Base-by-base conservation (phyloP, 2,113 vertebrate genomes). In the Melanerpes aurifrons region DNA sequence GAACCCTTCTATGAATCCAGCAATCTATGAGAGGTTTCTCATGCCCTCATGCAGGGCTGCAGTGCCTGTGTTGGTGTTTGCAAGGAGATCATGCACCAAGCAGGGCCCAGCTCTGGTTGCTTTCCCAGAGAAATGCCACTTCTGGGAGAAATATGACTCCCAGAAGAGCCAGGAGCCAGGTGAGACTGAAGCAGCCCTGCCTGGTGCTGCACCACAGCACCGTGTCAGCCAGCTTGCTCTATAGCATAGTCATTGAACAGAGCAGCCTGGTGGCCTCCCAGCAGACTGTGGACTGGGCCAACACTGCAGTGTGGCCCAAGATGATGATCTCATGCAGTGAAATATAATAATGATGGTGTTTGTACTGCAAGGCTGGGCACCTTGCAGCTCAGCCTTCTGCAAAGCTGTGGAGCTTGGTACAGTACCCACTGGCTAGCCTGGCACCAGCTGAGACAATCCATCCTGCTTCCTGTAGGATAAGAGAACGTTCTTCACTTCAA, bases 131-230 rank as follows among this genome's bases (percentile, higher is more conserved):
- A 70, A 35, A 74, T 82, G 43, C 43, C 0, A 0, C 68, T 82
- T 45, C 56, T 58, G 1, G 0, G 22, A 57, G 69, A 71, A 87
- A 45, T 29, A 29, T 54, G 45, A 5, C 58, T 48, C 73, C 72
- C 78, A 57, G 40, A 66, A 68, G 73, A 88, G 73, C 35, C 29
- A 25, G 67, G 24, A 86, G 75, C 59, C 1, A n/a, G 66, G 17
- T 79, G 57, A 67, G 57, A 71, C 70, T 82, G 54, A 83, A 77
- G 87, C 53, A 91, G 47, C 53, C 75, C 68, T 63, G 50, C 57
- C 61, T 84, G 3, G 1, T 7, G 32, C 78, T 0, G 17, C 62
- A 50, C 37, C 2, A 0, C 35, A 47, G 54, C 1, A 1, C 1
- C 25, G 1, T 70, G 68, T 63, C 92, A 85, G 2, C 11, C 31